Conservation (phyloP, 2,113 vertebrate species). For the Epinephelus lanceolatus region DNA sequence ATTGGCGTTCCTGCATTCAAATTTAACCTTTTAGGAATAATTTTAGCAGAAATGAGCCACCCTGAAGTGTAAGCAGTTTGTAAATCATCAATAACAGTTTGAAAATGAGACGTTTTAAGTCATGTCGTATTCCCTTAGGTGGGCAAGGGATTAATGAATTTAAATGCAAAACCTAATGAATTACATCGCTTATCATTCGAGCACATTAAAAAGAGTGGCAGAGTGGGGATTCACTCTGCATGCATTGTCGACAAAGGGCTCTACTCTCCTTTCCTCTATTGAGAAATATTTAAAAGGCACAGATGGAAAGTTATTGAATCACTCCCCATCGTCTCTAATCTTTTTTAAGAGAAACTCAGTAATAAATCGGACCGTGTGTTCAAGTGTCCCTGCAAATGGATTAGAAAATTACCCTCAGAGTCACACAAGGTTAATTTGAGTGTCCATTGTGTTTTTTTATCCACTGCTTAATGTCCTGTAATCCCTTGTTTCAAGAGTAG, state of each 20-base stretch:
- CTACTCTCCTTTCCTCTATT: conserved; percentile 1
- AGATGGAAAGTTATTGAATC: conserved; percentile 32
- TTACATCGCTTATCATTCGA: conserved; percentile 15
- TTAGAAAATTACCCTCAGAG: conserved; percentile 34
- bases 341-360: conserved; percentile 10
- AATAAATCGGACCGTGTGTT: conserved; percentile 32
- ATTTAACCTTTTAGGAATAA: not conserved
- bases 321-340: not conserved
- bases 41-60: not conserved
- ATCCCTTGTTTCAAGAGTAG: conserved; percentile 32
- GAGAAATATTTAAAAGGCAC: conserved; percentile 16
- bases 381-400: conserved; percentile 18
- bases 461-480: conserved; percentile 5
- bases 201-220: too few relatives aligned
- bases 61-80: not conserved
- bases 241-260: conserved; percentile 12
- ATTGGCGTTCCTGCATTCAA: not conserved
- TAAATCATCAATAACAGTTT: not conserved
- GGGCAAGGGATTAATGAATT: not conserved
- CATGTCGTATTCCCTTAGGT: not conserved
- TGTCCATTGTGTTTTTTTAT: conserved; percentile 36
- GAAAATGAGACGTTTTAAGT: not conserved
- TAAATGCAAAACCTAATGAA: not conserved
- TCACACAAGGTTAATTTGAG: conserved; percentile 43
- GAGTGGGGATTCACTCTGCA: not conserved